These are phyloP conservation scores for Leptinotarsa peninsularis DNA, from an alignment of 2,888 invertebrate species.

Conservation along the genomic window DNA sequence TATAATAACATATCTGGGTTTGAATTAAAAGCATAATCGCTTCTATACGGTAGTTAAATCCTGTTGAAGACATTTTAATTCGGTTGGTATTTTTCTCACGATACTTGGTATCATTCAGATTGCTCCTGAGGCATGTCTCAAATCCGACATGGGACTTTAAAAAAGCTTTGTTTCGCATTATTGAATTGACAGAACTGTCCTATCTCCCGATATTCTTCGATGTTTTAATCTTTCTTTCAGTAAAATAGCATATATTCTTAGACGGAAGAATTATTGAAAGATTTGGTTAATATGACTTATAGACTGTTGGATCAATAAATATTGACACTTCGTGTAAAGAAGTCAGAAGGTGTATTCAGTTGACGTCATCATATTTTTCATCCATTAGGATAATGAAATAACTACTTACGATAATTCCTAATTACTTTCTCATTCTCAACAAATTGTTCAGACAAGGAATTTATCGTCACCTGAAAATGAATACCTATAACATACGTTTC, in stretches of 20 bases:
- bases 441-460: too few species aligned
- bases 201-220: background rate
- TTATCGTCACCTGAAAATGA: too few species aligned
- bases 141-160: constrained; percentile 16
- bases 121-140: background rate
- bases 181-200: background rate
- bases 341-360: too few species aligned
- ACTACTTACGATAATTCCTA: too few species aligned
- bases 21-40: constrained; percentile 16
- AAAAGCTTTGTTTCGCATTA: constrained; percentile 22
- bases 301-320: too few species aligned
- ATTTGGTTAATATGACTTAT: background rate
- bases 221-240: background rate
- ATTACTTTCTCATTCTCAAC: too few species aligned
- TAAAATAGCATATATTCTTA: too few species aligned
- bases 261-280: background rate
- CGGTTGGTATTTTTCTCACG: constrained; percentile 21
- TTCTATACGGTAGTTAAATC: constrained; percentile 21
- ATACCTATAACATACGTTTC: too few species aligned
- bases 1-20: constrained; percentile 12
- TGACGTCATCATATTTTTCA: too few species aligned
- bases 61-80: constrained; percentile 19
- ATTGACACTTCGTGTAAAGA: too few species aligned
- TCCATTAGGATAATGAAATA: too few species aligned
- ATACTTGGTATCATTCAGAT: constrained; percentile 15